Evolutionary conservation across 2,113 vertebrate species (phyloP), one percentile per base, ranked within the genome.

Genomic region (Dicentrarchus labrax): DNA sequence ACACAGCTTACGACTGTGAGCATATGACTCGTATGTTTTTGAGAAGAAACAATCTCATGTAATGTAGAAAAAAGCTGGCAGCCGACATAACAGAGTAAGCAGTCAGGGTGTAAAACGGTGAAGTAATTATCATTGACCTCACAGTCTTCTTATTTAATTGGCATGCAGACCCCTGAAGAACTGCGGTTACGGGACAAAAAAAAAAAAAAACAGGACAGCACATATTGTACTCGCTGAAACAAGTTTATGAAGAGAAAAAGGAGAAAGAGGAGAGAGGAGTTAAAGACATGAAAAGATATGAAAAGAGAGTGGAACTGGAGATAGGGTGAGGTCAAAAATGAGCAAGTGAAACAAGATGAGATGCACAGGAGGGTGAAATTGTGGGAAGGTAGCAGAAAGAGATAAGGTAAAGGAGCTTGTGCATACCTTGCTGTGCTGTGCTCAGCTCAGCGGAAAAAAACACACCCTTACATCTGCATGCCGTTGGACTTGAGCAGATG

Each of bases 71-170:
- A 76, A 24, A 51, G 65, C 68, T 50, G 47, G 19, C 22, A 72
- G 64, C 59, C 3, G 30, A 8, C 51, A 30, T 54, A 56, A 59
- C 47, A 30, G 30, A 53, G 36, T 50, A 48, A 2, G 17, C 8
- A 60, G 71, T 69, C 48, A 12, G n/a, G 39, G 56, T 62, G 53
- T 62, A 60, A 87, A 84, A 59, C 47, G 24, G 53, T 15, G 43
- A 84, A 65, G 88, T 87, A 86, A 93, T 90, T 92, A 93, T 62
- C 47, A 60, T n/a, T 91, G 87, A 91, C 88, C 91, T 90, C 67
- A 41, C 12, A 61, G 83, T 65, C 64, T 78, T 87, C 57, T 41
- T 69, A 67, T 73, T 88, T 94, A 87, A 93, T 85, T 93, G 80
- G 76, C 61, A 10, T 66, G 72, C 82, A 77, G 85, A 72, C 67